phyloP scores from a whole-genome alignment of 2,797 vertebrate genomes.

The Taeniopygia guttata region DNA sequence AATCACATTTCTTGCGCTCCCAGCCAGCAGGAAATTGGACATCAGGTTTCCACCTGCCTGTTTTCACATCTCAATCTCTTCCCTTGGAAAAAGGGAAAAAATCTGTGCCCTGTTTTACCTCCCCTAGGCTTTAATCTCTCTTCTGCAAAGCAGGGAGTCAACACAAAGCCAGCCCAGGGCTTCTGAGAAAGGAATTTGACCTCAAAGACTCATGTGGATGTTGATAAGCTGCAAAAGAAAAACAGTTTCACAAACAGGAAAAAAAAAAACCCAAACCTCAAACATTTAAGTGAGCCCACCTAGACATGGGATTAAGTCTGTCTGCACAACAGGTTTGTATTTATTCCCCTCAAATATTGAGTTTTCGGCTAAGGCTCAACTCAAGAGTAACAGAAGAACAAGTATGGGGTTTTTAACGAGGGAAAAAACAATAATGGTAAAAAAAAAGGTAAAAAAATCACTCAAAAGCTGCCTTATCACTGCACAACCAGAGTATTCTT shows the following conservation, averaged over 20 bases:
- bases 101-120: background rate
- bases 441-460: background rate
- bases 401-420: background rate
- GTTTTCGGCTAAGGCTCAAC: background rate
- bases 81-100: background rate
- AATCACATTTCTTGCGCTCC: background rate
- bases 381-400: background rate
- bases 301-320: background rate
- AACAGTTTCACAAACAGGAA: background rate
- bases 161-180: background rate
- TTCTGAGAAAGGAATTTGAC: background rate
- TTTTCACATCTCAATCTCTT: background rate
- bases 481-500: background rate
- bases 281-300: background rate
- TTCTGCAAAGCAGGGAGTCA: background rate
- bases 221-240: background rate
- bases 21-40: background rate
- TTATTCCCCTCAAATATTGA: background rate
- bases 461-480: background rate
- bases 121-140: background rate
- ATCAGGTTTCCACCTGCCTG: background rate
- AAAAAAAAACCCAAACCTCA: background rate
- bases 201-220: background rate
- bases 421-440: background rate
- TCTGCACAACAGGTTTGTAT: background rate